Conservation (phyloP, 2,113 vertebrate genomes). For the Mustela nigripes region DNA sequence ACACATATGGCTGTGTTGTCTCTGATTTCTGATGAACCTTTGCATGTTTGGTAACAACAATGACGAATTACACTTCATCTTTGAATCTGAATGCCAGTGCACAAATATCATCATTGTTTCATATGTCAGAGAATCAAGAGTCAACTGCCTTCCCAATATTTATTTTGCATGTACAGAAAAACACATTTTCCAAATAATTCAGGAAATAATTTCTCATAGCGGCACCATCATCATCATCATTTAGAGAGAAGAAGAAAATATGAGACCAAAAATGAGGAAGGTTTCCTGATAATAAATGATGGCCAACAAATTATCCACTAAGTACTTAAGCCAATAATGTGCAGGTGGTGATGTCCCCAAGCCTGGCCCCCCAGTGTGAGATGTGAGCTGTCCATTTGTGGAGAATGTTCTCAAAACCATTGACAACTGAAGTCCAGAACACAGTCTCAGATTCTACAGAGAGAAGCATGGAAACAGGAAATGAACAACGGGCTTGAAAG, state of each 20-base stretch:
- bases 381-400: not conserved
- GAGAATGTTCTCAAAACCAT: not conserved
- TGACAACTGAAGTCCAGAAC: not conserved
- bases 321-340: not conserved
- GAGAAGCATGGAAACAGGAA: not conserved
- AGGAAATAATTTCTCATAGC: not conserved
- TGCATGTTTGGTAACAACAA: not conserved
- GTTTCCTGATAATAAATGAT: not conserved
- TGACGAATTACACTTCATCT: not conserved
- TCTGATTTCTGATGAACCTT: not conserved
- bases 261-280: not conserved
- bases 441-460: not conserved
- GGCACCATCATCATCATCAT: not conserved
- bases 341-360: not conserved
- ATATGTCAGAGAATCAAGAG: not conserved
- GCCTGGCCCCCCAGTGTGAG: fast-evolving
- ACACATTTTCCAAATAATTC: not conserved
- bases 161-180: not conserved
- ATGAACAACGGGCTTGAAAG: not conserved
- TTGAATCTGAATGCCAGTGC: not conserved
- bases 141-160: not conserved
- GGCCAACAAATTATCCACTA: not conserved
- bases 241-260: not conserved
- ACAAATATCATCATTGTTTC: not conserved
- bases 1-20: not conserved